A percentile compares a stretch with the other conserved stretches of the same genome.
Conservation (phyloP, 2,113 vertebrate species). For the Brachypteracias leptosomus region DNA sequence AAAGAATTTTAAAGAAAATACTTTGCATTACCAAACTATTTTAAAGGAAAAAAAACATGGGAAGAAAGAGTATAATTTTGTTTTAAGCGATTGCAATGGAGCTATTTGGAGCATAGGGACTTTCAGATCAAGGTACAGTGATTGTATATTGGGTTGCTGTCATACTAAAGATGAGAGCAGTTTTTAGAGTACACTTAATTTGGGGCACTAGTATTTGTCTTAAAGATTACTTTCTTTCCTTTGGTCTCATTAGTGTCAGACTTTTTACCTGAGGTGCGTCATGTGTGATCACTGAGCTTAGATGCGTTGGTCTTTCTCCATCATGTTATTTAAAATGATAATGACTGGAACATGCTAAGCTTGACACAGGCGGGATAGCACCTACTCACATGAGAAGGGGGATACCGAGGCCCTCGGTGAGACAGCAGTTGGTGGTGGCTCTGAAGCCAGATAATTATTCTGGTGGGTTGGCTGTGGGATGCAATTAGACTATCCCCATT, state of each 20-base stretch:
- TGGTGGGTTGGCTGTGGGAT: background rate
- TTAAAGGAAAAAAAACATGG: background rate
- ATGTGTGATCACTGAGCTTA: background rate
- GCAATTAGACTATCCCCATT: background rate
- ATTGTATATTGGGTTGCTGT: background rate
- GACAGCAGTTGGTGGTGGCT: background rate
- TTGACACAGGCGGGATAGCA: background rate
- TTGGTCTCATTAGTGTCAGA: background rate
- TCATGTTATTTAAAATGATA: background rate
- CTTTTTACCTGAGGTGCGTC: background rate
- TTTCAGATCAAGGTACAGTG: background rate
- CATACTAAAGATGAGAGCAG: background rate
- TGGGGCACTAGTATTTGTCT: background rate
- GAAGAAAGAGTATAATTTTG: background rate
- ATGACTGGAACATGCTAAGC: background rate
- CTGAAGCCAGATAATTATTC: background rate
- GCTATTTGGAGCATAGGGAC: background rate
- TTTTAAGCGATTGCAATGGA: background rate
- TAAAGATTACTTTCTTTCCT: background rate
- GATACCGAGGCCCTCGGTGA: rapidly evolving
- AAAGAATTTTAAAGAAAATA: background rate
- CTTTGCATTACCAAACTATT: background rate
- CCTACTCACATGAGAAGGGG: background rate
- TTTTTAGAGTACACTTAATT: background rate
- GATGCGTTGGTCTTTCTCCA: background rate